Conservation (phyloP, 2,797 vertebrate species). For the Sebastes variabilis region DNA sequence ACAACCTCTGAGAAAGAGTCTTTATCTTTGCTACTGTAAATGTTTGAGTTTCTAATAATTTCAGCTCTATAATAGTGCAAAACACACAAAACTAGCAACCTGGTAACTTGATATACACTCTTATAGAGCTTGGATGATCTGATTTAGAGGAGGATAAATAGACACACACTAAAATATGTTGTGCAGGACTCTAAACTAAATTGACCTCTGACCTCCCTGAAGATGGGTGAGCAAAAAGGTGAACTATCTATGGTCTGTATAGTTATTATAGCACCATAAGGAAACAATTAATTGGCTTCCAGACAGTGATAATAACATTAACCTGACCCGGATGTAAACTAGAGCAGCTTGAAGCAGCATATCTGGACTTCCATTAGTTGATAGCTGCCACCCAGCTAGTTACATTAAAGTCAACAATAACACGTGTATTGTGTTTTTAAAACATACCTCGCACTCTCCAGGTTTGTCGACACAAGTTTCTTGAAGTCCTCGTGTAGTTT, state of each 20-base stretch:
- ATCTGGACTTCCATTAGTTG: neutral
- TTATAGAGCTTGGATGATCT: neutral
- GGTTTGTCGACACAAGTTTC: neutral
- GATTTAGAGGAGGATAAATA: neutral
- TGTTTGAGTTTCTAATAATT: neutral
- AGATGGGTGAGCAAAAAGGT: neutral
- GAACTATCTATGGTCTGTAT: rapidly evolving
- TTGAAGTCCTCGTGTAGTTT: slow-evolving; percentile 7
- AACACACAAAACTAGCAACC: neutral
- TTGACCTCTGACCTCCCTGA: neutral
- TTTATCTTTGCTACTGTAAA: neutral
- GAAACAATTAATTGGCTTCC: neutral
- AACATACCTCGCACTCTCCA: slow-evolving; percentile 49
- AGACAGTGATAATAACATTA: neutral
- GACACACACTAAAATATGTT: neutral
- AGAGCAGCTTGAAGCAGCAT: neutral
- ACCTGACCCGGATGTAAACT: slow-evolving; percentile 49
- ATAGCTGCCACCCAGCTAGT: neutral
- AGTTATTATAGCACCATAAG: neutral
- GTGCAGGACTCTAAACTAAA: neutral
- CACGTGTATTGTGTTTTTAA: too few species aligned
- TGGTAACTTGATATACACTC: too few species aligned
- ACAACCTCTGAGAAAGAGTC: neutral
- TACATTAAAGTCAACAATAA: neutral
- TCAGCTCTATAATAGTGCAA: neutral